A percentile compares a stretch with the other conserved stretches of the same genome.
These are phyloP conservation scores for Protobothrops flavoviridis DNA, from an alignment of 2,113 vertebrate genomes.

Conservation along the genomic window DNA sequence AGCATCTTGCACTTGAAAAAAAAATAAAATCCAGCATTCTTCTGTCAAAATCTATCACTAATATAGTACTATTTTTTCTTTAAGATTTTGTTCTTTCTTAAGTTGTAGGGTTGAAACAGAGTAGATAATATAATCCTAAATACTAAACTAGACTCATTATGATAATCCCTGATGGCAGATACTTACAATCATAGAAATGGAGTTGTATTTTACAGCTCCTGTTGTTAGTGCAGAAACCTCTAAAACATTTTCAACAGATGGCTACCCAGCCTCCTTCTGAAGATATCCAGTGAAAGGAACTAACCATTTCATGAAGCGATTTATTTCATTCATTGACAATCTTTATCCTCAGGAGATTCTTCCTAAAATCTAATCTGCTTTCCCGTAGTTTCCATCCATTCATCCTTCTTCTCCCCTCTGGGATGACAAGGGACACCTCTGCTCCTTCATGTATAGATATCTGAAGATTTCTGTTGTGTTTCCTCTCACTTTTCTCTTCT, in stretches of 20 bases:
- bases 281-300: background rate
- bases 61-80: conserved; percentile 34
- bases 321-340: background rate
- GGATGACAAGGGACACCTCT: background rate
- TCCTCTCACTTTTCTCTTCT: background rate
- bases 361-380: background rate
- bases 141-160: conserved; percentile 2
- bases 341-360: background rate
- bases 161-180: background rate
- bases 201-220: background rate
- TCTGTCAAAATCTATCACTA: background rate
- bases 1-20: background rate
- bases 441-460: background rate
- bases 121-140: background rate
- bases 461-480: background rate
- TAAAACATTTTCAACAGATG: background rate
- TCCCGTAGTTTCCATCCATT: background rate
- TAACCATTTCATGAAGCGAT: background rate
- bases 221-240: background rate
- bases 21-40: background rate
- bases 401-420: background rate
- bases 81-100: background rate
- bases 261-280: background rate
- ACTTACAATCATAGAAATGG: background rate
- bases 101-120: background rate